Evolutionary conservation across 2,888 invertebrate genomes (phyloP).

Genomic region (Papilio demoleus): DNA sequence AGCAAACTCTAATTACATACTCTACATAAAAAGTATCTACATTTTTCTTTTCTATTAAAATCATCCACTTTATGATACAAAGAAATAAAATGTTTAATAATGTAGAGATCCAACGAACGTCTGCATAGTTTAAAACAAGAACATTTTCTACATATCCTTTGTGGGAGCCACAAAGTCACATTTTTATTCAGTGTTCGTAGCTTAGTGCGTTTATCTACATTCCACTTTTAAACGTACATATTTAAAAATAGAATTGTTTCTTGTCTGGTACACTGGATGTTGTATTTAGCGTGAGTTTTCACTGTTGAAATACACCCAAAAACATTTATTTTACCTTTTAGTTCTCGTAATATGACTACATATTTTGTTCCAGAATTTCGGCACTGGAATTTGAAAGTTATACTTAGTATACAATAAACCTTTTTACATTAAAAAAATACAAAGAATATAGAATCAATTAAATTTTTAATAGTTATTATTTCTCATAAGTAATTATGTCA

Average conservation of each 20-base stretch:
- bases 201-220: constrained; percentile 34
- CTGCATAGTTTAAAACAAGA: constrained; percentile 37
- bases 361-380: no score
- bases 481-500: no score
- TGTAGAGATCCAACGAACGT: constrained; percentile 21
- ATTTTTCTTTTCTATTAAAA: background rate
- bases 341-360: no score
- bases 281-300: background rate
- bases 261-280: background rate
- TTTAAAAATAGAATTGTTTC: constrained; percentile 29
- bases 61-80: background rate
- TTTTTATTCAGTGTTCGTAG: constrained; percentile 38
- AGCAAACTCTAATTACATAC: no score
- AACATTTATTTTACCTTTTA: background rate
- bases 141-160: constrained; percentile 33
- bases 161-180: constrained; percentile 31
- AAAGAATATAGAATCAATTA: no score
- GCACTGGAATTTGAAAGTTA: no score
- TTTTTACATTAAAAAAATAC: no score
- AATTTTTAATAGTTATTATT: no score
- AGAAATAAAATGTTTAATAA: constrained; percentile 32
- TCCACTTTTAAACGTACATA: constrained; percentile 28
- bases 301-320: background rate
- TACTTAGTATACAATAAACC: no score
- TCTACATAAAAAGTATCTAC: no score